Evolutionary conservation across 2,888 invertebrate genomes (phyloP), one percentile per base, ranked within the genome.

Genomic region (Acanthosepion pharaonis): DNA sequence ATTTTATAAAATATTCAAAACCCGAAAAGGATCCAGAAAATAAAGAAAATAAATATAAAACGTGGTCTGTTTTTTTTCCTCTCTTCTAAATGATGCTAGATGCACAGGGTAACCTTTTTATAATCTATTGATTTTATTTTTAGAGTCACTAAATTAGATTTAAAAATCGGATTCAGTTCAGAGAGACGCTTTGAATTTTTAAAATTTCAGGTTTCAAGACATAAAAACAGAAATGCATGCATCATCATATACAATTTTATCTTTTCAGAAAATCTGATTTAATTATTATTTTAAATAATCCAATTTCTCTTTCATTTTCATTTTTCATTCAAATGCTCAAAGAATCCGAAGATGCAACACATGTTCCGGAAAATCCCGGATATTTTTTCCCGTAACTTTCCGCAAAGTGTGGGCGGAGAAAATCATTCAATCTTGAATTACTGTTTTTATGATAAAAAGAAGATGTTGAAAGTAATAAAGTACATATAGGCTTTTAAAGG

Each of bases 321-420:
- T 78, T 78, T 78, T 78, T 78, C 78, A 78, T 78, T 78, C n/a
- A 78, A 78, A 78, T n/a, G 5, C n/a, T 33, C 78, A 11, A 78
- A 33, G 11, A n/a, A 9, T 1, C 8, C 11, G n/a, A 33, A 78
- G 78, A 78, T 33, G n/a, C 78, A 78, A 78, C 78, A 78, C 78
- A n/a, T 78, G 78, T 78, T 78, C n/a, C 78, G n/a, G 78, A 33
- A 33, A 78, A 78, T n/a, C 78, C 78, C 78, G 78, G 78, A 78
- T 78, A 33, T 33, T n/a, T 42, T 42, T 11, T 33, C 33, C 18
- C n/a, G n/a, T n/a, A 78, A n/a, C 20, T 78, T 78, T 33, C 78
- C n/a, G n/a, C n/a, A 78, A 78, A 78, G 78, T n/a, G 78, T 78
- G 78, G 78, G 78, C 78, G 78, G 78, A 23, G 59, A 23, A 59